Evolutionary conservation across 35 echinoderm and acorn worm genomes (phyloP).

Genomic region (Holothuria glaberrima): DNA sequence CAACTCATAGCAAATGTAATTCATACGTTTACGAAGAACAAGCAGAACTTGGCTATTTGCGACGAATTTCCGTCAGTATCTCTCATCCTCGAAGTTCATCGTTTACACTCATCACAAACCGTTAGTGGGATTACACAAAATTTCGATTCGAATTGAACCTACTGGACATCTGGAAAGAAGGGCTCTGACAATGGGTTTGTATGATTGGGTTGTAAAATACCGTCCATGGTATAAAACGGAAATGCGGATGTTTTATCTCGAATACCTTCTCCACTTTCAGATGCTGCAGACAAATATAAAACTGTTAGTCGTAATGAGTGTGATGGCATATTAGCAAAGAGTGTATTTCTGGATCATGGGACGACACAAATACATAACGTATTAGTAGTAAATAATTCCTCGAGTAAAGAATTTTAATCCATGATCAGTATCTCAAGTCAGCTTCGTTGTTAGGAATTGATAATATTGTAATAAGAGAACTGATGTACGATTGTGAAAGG

Average conservation of each 20-base stretch:
- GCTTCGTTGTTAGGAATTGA: not conserved
- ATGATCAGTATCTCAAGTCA: not conserved
- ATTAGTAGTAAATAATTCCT: not conserved
- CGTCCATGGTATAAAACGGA: not conserved
- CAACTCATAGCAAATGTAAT: constrained; percentile 68
- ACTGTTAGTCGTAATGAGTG: not conserved
- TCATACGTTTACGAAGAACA: constrained; percentile 8
- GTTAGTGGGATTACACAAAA: not conserved
- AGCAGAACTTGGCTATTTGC: constrained; percentile 46
- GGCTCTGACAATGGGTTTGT: constrained; percentile 5
- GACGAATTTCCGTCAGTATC: constrained; percentile 64
- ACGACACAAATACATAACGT: not conserved
- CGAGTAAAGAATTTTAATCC: not conserved
- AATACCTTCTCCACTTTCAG: not conserved
- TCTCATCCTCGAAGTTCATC: constrained; percentile 54
- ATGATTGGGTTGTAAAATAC: constrained; percentile 19
- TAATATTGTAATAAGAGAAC: not conserved
- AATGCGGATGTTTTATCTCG: constrained; percentile 51
- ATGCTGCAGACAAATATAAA: not conserved
- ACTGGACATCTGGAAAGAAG: constrained; percentile 19
- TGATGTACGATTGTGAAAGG: too few species aligned
- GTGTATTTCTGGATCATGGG: not conserved
- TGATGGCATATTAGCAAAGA: not conserved
- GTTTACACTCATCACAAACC: constrained; percentile 24
- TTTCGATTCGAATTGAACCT: not conserved